Conservation (phyloP, 2,797 vertebrate genomes). For the Harpagifer antarcticus region DNA sequence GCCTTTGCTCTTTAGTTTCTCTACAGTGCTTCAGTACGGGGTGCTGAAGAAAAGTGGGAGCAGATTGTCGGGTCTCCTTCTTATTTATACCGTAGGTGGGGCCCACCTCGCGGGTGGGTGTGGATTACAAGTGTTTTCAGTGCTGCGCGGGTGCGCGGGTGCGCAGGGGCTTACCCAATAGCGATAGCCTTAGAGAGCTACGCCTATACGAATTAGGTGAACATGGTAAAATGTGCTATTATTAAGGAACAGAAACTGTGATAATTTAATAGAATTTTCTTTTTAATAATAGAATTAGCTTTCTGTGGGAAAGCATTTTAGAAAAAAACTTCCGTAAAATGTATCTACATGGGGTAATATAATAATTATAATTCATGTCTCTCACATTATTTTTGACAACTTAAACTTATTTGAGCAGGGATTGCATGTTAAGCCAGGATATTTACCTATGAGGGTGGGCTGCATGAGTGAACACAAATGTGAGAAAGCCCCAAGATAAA, state of each 20-base stretch:
- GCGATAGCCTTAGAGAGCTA: no score
- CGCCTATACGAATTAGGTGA: no score
- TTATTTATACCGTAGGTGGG: no score
- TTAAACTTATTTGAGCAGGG: constrained; percentile 13
- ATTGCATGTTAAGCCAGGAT: constrained; percentile 3
- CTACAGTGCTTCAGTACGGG: no score
- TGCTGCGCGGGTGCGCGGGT: no score
- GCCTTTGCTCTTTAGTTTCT: no score
- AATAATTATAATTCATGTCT: constrained; percentile 15
- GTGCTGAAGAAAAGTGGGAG: no score
- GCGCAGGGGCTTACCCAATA: no score
- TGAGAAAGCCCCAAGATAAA: constrained; percentile 9
- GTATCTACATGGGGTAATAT: background rate
- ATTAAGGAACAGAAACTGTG: background rate
- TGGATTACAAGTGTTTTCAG: no score
- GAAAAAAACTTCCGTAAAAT: background rate
- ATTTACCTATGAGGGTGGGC: background rate
- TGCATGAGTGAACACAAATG: constrained; percentile 7
- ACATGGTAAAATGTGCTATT: background rate
- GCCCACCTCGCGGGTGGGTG: no score
- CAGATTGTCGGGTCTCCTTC: no score
- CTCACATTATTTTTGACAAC: constrained; percentile 39
- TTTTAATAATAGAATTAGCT: background rate
- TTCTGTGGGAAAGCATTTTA: constrained; percentile 6
- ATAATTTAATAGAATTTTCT: no score